Evolutionary conservation across 2,888 invertebrate genomes (phyloP).

Genomic region (Hymenopus coronatus): DNA sequence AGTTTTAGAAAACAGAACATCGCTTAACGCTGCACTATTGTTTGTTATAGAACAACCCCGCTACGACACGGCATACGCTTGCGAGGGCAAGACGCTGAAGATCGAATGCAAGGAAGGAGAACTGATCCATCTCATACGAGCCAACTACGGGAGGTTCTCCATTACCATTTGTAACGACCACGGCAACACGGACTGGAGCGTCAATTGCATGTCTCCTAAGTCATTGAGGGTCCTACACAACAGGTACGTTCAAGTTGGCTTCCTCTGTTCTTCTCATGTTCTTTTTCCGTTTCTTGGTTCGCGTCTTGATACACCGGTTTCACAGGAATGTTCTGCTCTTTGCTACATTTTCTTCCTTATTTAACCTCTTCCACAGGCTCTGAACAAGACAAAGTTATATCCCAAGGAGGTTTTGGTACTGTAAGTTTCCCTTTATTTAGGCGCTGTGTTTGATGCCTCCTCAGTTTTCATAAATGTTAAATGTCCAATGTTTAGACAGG

Average conservation of each 20-base stretch:
- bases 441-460: no score
- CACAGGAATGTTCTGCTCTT: neutral
- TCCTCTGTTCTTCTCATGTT: slow-evolving; percentile 13
- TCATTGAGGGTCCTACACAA: slow-evolving; percentile 84
- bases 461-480: no score
- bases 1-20: no score
- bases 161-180: slow-evolving; percentile 95
- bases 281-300: neutral
- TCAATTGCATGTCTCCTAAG: slow-evolving; percentile 90
- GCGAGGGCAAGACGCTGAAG: slow-evolving; percentile 86
- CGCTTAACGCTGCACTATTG: slow-evolving; percentile 21
- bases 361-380: neutral
- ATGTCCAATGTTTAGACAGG: no score
- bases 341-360: neutral
- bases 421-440: no score
- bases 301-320: neutral
- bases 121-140: slow-evolving; percentile 85
- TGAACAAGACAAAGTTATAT: no score
- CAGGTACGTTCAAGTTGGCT: slow-evolving; percentile 58
- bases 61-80: slow-evolving; percentile 90
- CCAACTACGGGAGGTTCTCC: slow-evolving; percentile 93
- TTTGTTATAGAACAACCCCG: slow-evolving; percentile 65
- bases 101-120: slow-evolving; percentile 88
- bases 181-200: slow-evolving; percentile 94
- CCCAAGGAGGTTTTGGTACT: no score